Evolutionary conservation across 2,888 invertebrate genomes (phyloP).

Genomic region (Lissonota sp.): DNA sequence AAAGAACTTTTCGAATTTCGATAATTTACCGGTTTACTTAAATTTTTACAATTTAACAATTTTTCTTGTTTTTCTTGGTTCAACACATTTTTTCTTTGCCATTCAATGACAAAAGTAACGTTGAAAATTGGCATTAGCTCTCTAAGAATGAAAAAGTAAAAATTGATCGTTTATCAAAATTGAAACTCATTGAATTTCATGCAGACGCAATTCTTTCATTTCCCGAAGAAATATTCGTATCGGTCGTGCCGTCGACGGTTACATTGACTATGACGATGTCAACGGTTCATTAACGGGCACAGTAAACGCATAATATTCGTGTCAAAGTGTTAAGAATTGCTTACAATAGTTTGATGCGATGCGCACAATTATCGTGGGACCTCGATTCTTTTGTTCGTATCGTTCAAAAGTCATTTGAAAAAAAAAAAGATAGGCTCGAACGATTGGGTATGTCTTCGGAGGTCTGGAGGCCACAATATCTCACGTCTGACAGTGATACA

Average conservation of each 20-base stretch:
- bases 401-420: not conserved
- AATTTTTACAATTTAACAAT: constrained; percentile 1
- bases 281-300: not conserved
- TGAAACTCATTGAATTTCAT: constrained; percentile 25
- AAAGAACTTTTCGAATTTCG: not conserved
- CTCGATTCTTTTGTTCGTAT: not conserved
- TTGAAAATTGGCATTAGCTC: not conserved
- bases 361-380: not conserved
- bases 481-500: not conserved
- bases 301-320: constrained; percentile 23
- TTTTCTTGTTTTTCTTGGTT: not conserved
- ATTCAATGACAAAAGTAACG: not conserved
- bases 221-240: not conserved
- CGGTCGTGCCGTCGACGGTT: not conserved
- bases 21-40: not conserved
- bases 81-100: not conserved
- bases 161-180: not conserved
- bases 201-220: not conserved
- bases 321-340: constrained; percentile 34
- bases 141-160: not conserved
- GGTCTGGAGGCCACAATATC: too few relatives aligned
- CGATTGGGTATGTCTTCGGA: not conserved
- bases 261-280: not conserved
- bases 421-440: not conserved
- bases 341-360: constrained; percentile 30